Conservation (phyloP, 2,888 invertebrate genomes). For the Ochropacha duplaris region DNA sequence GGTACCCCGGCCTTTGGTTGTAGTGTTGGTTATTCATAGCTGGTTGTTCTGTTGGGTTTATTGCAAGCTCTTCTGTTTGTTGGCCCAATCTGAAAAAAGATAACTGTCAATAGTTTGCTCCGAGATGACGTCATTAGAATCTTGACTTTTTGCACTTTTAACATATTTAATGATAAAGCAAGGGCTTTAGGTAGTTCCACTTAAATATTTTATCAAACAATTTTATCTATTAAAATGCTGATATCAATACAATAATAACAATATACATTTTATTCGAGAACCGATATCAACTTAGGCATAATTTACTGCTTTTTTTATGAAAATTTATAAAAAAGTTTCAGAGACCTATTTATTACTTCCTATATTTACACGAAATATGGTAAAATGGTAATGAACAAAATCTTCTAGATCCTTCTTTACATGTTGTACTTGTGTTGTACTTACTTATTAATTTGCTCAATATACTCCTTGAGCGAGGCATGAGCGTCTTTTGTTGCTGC, state of each 20-base stretch:
- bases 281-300: not conserved
- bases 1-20: conserved; percentile 63
- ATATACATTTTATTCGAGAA: not conserved
- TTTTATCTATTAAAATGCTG: not conserved
- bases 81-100: conserved; percentile 62
- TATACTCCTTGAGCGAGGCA: conserved; percentile 84
- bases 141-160: not conserved
- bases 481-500: conserved; percentile 73
- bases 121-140: not conserved
- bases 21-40: conserved; percentile 71
- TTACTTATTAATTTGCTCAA: conserved; percentile 62
- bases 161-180: not conserved
- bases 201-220: not conserved
- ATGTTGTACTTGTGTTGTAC: conserved; percentile 23
- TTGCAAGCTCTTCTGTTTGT: conserved; percentile 67
- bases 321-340: too few relatives aligned
- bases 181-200: not conserved
- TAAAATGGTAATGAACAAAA: too few relatives aligned
- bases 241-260: not conserved
- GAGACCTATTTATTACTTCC: too few relatives aligned
- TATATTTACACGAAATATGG: too few relatives aligned
- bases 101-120: not conserved
- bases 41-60: conserved; percentile 51
- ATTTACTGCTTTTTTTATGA: not conserved
- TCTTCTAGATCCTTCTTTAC: not conserved